These are phyloP conservation scores for Euphydryas editha DNA, from an alignment of 2,888 invertebrate species.

Conservation along the genomic window DNA sequence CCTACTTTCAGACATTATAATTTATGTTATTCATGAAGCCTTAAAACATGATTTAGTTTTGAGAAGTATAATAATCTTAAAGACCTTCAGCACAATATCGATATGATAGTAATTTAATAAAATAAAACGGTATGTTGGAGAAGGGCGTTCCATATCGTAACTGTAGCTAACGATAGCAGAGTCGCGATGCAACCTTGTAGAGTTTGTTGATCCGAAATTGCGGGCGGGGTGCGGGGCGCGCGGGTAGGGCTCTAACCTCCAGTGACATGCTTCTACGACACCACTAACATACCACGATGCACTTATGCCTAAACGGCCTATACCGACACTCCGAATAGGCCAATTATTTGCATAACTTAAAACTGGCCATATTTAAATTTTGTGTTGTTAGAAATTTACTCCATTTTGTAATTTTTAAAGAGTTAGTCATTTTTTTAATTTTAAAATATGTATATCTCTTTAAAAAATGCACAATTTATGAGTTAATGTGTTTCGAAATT, in stretches of 20 bases:
- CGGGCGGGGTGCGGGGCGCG: constrained; percentile 45
- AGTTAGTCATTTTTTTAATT: background rate
- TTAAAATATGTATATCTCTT: too few species aligned
- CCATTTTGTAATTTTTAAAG: background rate
- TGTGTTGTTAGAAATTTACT: background rate
- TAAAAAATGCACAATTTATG: background rate
- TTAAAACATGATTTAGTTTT: constrained; percentile 22
- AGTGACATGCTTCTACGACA: constrained; percentile 42
- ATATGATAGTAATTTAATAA: constrained; percentile 74
- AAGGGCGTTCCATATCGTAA: constrained; percentile 80
- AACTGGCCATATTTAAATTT: background rate
- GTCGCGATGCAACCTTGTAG: constrained; percentile 79
- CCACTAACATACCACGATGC: constrained; percentile 39
- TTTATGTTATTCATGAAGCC: constrained; percentile 14
- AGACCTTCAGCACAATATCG: constrained; percentile 70
- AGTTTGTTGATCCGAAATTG: constrained; percentile 77
- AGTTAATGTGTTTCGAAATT: background rate
- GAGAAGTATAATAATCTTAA: constrained; percentile 43
- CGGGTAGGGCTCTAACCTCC: constrained; percentile 44
- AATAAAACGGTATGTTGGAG: constrained; percentile 74
- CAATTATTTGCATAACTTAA: constrained; percentile 31
- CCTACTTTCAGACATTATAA: constrained; percentile 2
- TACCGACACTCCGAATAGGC: constrained; percentile 21
- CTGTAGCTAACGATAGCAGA: constrained; percentile 73
- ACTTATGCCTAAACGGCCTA: constrained; percentile 22